Evolutionary conservation across 2,113 vertebrate genomes (phyloP), one percentile per base, ranked within the genome.

Genomic region (Heloderma charlesbogerti): DNA sequence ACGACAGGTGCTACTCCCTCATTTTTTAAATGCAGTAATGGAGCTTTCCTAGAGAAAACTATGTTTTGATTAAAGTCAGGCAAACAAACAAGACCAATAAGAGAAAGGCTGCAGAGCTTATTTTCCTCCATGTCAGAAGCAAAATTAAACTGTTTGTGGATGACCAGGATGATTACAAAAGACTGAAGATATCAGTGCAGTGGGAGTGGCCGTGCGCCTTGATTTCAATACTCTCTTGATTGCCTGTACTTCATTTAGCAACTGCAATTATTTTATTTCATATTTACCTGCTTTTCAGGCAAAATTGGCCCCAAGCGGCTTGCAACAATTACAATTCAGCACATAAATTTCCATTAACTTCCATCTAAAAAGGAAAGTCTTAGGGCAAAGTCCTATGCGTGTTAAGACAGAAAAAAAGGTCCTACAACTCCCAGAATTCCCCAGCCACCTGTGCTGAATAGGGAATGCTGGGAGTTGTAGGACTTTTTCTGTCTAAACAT

Each of bases 41-140:
- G n/a, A 40, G 25, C n/a, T 25, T 75, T 87, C 40, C 54, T 34
- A 27, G 37, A 77, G 54, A 77, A 87, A 87, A 29, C 71, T 18
- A 27, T 18, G 29, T 87, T 63, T 87, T 63, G 74, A 87, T 77
- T 45, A 43, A 87, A 63, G 85, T 63, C 51, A 90, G 63, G 7
- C 27, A 10, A 89, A 37, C 82, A 25, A 87, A 88, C 79, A 6
- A 34, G 88, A 87, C 80, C 5, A 6, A 1, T 87, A 66, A 92
- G 54, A 89, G 91, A 94, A 91, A 48, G 79, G 48, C 71, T 57
- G 27, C 81, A 60, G 45, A 63, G 18, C 43, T 80, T 77, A 85
- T 90, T 94, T 91, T 88, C 22, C 29, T 78, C 0, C 27, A 51
- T 54, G 1, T 63, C n/a, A 40, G 7, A n/a, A 88, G 37, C 0